phyloP scores from a whole-genome alignment of 1,140 invertebrate genomes.

The Cyclina sinensis region DNA sequence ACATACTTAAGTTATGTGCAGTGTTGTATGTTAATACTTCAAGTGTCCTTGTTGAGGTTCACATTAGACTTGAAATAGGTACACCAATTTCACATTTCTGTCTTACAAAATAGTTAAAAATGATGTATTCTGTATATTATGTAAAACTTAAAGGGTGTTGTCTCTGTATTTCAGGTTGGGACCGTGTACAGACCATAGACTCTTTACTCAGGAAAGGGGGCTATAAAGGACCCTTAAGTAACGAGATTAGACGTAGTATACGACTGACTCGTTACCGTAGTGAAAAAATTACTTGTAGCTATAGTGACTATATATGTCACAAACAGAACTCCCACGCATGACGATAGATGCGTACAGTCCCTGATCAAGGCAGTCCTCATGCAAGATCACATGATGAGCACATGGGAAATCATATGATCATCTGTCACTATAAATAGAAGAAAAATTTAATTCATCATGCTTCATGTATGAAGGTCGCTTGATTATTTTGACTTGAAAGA shows the following conservation, averaged over 20 bases:
- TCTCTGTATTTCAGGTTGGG: conserved; percentile 85
- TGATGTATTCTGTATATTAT: too few relatives aligned
- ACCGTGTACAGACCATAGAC: conserved; percentile 97
- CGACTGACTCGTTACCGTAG: conserved; percentile 95
- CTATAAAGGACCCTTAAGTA: conserved; percentile 96
- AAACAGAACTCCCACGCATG: conserved; percentile 82
- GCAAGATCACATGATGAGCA: conserved; percentile 40
- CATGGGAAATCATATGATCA: conserved; percentile 39
- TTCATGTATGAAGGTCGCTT: background rate
- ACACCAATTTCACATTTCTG: too few relatives aligned
- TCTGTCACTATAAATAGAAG: conserved; percentile 45
- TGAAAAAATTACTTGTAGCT: conserved; percentile 94
- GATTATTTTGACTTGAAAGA: background rate
- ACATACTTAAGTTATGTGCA: too few relatives aligned
- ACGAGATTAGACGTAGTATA: conserved; percentile 94
- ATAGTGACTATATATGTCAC: conserved; percentile 91
- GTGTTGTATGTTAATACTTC: too few relatives aligned
- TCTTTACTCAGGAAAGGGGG: conserved; percentile 98
- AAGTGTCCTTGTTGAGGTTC: too few relatives aligned
- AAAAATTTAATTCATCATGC: background rate
- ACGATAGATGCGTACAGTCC: conserved; percentile 76
- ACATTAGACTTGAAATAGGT: too few relatives aligned
- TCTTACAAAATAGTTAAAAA: too few relatives aligned
- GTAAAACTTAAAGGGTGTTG: too few relatives aligned
- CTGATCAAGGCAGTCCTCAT: conserved; percentile 35